These are phyloP conservation scores for Acinonyx jubatus DNA, from an alignment of 2,113 vertebrate genomes.

Conservation along the genomic window DNA sequence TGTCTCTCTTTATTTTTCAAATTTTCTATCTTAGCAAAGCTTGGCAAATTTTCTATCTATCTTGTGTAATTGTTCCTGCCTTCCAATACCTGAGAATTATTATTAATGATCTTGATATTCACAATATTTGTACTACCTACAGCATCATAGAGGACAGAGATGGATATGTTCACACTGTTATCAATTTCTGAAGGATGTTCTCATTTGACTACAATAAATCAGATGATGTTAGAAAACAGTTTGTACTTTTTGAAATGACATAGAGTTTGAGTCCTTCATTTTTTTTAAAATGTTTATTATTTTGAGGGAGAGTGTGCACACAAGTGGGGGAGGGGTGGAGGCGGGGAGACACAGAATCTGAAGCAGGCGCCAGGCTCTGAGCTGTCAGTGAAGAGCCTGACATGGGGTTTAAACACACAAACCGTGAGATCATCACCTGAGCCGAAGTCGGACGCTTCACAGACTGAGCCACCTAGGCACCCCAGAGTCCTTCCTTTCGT, in stretches of 20 bases:
- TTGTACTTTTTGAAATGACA: not conserved
- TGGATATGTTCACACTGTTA: slow-evolving; percentile 5
- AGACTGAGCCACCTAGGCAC: too few species aligned
- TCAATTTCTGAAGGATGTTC: not conserved
- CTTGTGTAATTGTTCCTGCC: not conserved
- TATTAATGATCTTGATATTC: slow-evolving; percentile 42
- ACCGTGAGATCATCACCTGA: too few species aligned
- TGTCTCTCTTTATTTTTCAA: slow-evolving; percentile 35
- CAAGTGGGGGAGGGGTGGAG: too few species aligned
- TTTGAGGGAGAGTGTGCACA: too few species aligned
- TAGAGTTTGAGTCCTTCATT: not conserved
- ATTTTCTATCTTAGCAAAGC: not conserved
- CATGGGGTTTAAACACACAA: too few species aligned
- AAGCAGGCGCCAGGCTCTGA: too few species aligned
- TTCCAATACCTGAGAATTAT: slow-evolving; percentile 2
- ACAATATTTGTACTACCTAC: not conserved
- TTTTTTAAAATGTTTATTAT: too few species aligned
- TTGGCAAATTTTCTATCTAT: not conserved
- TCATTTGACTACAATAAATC: not conserved
- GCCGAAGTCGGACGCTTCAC: too few species aligned
- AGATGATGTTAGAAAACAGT: not conserved
- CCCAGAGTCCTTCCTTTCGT: not conserved
- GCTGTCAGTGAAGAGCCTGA: too few species aligned
- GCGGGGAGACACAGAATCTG: too few species aligned
- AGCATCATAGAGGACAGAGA: not conserved